Evolutionary conservation across 2,113 vertebrate species (phyloP).

Genomic region (western clawed frog (Xenopus tropicalis)): UCB_Xtro_10.0 CM004447.2:115059501-115060000

Average conservation of each 20-base stretch:
- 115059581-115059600: background rate
- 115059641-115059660: conserved; percentile 48
- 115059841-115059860: conserved; percentile 62
- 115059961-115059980: too few species aligned
- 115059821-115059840: conserved; percentile 47
- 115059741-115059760: conserved; percentile 63
- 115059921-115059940: too few species aligned
- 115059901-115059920: background rate
- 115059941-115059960: too few species aligned
- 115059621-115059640: conserved; percentile 47
- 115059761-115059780: conserved; percentile 61
- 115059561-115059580: background rate
- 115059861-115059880: background rate
- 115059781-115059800: conserved; percentile 59
- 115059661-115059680: conserved; percentile 54
- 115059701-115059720: conserved; percentile 60
- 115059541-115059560: background rate
- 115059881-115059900: conserved; percentile 4
- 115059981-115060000: too few species aligned
- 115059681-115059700: conserved; percentile 56
- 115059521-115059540: background rate
- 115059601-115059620: background rate
- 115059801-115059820: conserved; percentile 62
- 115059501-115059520: too few species aligned
- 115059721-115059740: conserved; percentile 54